A percentile compares a stretch with the other conserved stretches of the same genome.
Conservation (phyloP, 2,888 invertebrate genomes). For the Ochlodes sylvanus region DNA sequence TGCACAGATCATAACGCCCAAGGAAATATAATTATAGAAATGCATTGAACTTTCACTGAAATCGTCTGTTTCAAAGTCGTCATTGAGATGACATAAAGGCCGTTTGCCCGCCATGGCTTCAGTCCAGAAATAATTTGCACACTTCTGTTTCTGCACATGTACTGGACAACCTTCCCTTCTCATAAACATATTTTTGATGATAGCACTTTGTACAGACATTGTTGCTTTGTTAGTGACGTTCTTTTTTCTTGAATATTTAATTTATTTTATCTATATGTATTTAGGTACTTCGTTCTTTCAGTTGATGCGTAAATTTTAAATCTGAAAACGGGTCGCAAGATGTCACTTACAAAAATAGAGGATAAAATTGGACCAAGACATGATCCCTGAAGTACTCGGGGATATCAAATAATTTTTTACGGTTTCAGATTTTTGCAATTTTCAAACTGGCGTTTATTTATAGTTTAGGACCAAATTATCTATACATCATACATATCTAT, state of each 20-base stretch:
- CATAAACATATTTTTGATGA: constrained; percentile 9
- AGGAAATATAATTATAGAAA: constrained; percentile 40
- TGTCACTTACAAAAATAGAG: not conserved
- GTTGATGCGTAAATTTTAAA: not conserved
- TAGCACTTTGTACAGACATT: not conserved
- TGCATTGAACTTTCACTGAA: constrained; percentile 44
- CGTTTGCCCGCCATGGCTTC: constrained; percentile 65
- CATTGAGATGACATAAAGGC: constrained; percentile 71
- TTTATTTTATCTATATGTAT: not conserved
- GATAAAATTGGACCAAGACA: not conserved
- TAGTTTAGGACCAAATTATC: too few relatives aligned
- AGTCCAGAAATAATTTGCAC: constrained; percentile 54
- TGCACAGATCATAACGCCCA: constrained; percentile 30
- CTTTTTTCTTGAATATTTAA: not conserved
- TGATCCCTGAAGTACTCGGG: not conserved
- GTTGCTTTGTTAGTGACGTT: constrained; percentile 3
- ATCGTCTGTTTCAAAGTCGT: constrained; percentile 51
- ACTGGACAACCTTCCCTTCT: not conserved
- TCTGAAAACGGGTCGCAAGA: not conserved
- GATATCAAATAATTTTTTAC: not conserved
- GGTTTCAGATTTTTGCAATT: not conserved
- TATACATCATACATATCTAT: too few relatives aligned
- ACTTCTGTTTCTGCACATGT: not conserved
- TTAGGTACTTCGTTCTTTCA: not conserved
- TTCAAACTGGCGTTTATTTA: too few relatives aligned